These are phyloP conservation scores for Bembecia ichneumoniformis DNA, from an alignment of 2,888 invertebrate species.

Conservation along the genomic window DNA sequence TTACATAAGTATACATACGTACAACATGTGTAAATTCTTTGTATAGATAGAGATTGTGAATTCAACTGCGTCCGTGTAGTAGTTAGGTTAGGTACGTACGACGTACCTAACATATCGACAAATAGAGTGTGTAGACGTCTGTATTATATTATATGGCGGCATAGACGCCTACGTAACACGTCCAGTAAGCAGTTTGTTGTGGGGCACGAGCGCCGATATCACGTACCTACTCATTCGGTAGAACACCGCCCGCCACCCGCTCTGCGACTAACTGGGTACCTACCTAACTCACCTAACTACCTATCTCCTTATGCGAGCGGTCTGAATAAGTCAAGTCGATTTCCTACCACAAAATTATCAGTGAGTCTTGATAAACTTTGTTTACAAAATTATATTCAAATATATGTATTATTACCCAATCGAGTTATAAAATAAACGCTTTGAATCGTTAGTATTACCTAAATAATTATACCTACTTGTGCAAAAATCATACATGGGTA, in stretches of 20 bases:
- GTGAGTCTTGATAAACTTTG: background rate
- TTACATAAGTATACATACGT: too few species aligned
- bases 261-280: slow-evolving; percentile 41
- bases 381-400: background rate
- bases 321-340: slow-evolving; percentile 54
- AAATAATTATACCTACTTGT: slow-evolving; percentile 4
- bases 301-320: background rate
- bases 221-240: slow-evolving; percentile 59
- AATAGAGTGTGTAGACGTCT: slow-evolving; percentile 5
- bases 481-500: slow-evolving; percentile 26
- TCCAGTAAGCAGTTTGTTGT: slow-evolving; percentile 72
- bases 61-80: too few species aligned
- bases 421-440: too few species aligned
- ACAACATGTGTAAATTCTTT: too few species aligned
- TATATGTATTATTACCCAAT: background rate
- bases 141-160: slow-evolving; percentile 33
- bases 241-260: slow-evolving; percentile 56
- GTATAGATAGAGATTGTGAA: too few species aligned
- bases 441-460: too few species aligned
- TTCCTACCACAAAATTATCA: slow-evolving; percentile 11
- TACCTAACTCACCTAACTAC: background rate
- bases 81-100: slow-evolving; percentile 14
- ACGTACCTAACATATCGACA: slow-evolving; percentile 11
- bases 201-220: slow-evolving; percentile 68
- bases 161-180: slow-evolving; percentile 67